Evolutionary conservation across 2,113 vertebrate genomes (phyloP).

Genomic region (Dunckerocampus dactyliophorus): DNA sequence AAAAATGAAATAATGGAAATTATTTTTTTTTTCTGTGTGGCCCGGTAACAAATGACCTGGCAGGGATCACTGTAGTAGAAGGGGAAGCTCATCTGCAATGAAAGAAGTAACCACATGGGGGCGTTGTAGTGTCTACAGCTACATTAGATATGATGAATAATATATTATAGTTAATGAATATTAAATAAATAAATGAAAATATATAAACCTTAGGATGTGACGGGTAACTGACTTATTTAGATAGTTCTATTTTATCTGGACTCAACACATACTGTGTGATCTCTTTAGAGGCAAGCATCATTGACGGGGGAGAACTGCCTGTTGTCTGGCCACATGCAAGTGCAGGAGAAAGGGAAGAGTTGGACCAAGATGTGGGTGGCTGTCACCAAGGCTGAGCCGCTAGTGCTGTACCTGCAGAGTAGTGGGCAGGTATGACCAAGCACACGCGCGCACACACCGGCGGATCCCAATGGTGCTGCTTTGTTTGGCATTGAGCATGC

Average conservation of each 20-base stretch:
- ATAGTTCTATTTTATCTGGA: neutral
- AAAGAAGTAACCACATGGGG: constrained; percentile 38
- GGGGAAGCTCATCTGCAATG: neutral
- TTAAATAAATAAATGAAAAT: no score
- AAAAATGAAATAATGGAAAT: no score
- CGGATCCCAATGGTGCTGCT: no score
- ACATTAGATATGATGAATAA: no score
- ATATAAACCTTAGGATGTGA: no score
- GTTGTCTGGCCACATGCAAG: constrained; percentile 76
- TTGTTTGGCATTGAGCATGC: no score
- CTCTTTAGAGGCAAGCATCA: constrained; percentile 73
- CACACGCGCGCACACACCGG: no score
- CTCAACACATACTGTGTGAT: neutral
- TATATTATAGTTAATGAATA: no score
- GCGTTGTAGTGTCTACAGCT: constrained; percentile 9
- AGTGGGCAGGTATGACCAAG: constrained; percentile 75
- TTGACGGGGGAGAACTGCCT: constrained; percentile 73
- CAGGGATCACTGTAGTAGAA: no score
- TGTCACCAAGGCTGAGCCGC: constrained; percentile 77
- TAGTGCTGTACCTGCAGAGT: constrained; percentile 79
- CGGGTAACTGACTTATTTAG: neutral
- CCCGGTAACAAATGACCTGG: no score
- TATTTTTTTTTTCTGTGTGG: no score
- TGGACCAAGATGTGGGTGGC: constrained; percentile 83
- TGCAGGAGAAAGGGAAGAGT: constrained; percentile 81